Base-by-base conservation (phyloP, 1,140 invertebrate species). In the Bombus consobrinus region DNA sequence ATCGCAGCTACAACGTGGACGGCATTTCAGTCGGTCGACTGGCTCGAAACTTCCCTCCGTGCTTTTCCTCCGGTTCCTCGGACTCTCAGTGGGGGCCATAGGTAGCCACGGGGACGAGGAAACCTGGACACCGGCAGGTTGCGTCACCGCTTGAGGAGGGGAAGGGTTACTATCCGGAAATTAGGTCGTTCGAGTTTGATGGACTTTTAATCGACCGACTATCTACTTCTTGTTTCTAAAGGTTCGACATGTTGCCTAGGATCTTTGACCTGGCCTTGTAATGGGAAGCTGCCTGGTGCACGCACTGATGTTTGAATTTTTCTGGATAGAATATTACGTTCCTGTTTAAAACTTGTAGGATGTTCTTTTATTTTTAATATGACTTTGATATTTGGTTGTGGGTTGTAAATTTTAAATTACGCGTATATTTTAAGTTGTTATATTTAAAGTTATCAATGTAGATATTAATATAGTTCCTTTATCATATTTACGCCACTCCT, bases 121-220 rank as follows among this genome's bases (percentile, higher is more conserved):
- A 37, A 41, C 75, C 28, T 41, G 57, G 57, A 64, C 64, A 72
- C 32, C 12, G 34, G 28, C 53, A 13, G 83, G 87, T 92, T 92
- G 87, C 91, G 91, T 92, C 91, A 92, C 89, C 83, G 71, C 57
- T n/a, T n/a, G 39, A 72, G 76, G 66, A 81, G 66, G 81, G 78
- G 78, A 69, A 87, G 84, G 85, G 87, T 86, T 86, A 86, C 68
- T 90, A 89, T 85, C 87, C 91, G 86, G 78, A 83, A 92, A 92
- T 89, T 92, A 74, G 91, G 91, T 92, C 90, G 91, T 66, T 59
- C 82, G 77, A 84, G 76, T 71, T 84, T 84, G 64, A 77, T 71
- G 64, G 82, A 78, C 37, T 66, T 66, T 79, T 59, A 71, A 77
- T 78, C 74, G 32, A 59, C 32, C 47, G 32, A 57, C 64, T 25